Evolutionary conservation across 2,888 invertebrate species (phyloP), one percentile per base, ranked within the genome.

Genomic region (Idaea straminata): DNA sequence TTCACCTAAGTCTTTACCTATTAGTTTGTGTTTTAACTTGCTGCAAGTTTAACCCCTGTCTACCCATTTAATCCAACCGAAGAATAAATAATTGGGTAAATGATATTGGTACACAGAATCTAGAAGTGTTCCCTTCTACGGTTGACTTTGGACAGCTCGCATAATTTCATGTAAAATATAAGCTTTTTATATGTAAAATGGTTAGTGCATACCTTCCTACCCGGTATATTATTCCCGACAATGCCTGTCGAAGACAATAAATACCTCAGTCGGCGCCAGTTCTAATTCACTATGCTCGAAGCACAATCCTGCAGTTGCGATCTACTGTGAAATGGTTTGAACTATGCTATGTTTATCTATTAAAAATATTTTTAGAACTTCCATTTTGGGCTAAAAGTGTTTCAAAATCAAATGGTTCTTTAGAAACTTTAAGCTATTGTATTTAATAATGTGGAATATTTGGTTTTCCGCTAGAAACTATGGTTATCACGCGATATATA

Each of bases 231-330:
- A 76, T 77, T 78, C 78, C 76, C 76, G 73, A 79, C 77, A 80
- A 76, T 73, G 72, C 75, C 77, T 74, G 75, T 78, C 77, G 77
- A 76, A 78, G 80, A 82, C 87, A 86, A 88, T 88, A 89, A 89
- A 88, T 84, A 87, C 78, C 79, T 78, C 73, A 69, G 75, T 73
- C 79, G 88, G 89, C 88, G 87, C 88, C 88, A 84, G 81, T 81
- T 84, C 87, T 88, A 87, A 89, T 89, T 88, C 85, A 82, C 85
- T 83, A 86, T 88, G 86, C 85, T 83, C 81, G 78, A 78, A 75
- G 79, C 81, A 78, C 81, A 79, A 77, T 69, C 68, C 72, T 67
- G 65, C 72, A 72, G 64, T 67, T 57, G 61, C 65, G 67, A 60
- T 64, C 72, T 73, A 73, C 73, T 66, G 63, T 65, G 70, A 70